Evolutionary conservation across 2,113 vertebrate genomes (phyloP).

Genomic region (Vulpes lagopus): DNA sequence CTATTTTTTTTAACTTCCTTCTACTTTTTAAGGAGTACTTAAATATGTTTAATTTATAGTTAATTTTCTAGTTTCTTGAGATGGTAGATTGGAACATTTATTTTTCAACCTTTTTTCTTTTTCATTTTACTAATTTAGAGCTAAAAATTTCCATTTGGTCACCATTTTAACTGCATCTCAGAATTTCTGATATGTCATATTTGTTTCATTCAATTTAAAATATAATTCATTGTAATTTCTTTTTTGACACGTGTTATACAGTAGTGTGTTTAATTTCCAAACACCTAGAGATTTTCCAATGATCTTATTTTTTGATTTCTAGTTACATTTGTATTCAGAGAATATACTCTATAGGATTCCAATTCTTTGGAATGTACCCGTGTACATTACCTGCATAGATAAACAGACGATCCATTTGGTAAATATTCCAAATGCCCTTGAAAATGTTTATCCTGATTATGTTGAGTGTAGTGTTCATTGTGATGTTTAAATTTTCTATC

Average conservation of each 20-base stretch:
- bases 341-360: not conserved
- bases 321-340: not conserved
- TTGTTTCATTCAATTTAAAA: constrained; percentile 8
- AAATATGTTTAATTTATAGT: not conserved
- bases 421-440: not conserved
- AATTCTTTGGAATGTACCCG: not conserved
- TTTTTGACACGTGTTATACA: not conserved
- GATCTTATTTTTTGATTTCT: not conserved
- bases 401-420: not conserved
- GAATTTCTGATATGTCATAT: not conserved
- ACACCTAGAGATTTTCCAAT: not conserved
- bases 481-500: not conserved
- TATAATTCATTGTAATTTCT: not conserved
- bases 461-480: not conserved
- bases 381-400: not conserved
- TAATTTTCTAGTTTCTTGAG: not conserved
- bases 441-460: not conserved
- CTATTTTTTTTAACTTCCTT: not conserved
- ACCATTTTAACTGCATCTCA: not conserved
- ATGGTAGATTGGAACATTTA: not conserved
- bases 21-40: not conserved
- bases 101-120: not conserved
- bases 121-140: not conserved
- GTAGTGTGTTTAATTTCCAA: not conserved
- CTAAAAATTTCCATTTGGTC: not conserved